Conservation (phyloP, 2,113 vertebrate species). For the Chionomys nivalis region DNA sequence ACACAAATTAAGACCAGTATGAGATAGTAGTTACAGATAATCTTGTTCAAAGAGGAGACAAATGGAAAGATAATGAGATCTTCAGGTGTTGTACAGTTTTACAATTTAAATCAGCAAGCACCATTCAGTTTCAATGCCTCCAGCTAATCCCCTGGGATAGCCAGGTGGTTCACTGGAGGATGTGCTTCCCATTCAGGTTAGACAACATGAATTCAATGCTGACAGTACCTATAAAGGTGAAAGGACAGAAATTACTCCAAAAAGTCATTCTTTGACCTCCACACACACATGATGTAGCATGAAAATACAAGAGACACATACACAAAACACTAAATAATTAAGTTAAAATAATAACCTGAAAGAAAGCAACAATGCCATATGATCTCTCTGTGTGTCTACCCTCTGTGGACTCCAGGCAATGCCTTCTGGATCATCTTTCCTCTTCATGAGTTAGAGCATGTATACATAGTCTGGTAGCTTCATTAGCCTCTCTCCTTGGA, state of each 20-base stretch:
- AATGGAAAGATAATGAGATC: neutral
- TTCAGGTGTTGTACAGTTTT: neutral
- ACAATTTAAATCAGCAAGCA: neutral
- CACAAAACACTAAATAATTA: neutral
- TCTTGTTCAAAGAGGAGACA: neutral
- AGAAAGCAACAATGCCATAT: neutral
- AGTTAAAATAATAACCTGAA: neutral
- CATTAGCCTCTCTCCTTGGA: neutral
- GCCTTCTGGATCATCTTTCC: neutral
- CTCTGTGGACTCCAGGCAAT: neutral
- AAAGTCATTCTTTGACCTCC: neutral
- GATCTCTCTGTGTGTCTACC: accelerated
- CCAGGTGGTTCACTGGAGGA: neutral
- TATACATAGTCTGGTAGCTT: neutral
- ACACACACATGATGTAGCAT: too few relatives aligned
- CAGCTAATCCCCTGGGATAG: neutral
- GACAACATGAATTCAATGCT: neutral
- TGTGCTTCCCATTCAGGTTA: neutral
- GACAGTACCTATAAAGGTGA: neutral
- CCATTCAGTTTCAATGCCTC: neutral
- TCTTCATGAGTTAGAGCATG: neutral
- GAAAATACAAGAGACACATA: neutral
- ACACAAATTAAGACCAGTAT: neutral
- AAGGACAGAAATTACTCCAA: neutral
- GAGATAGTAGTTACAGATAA: neutral